phyloP scores from a whole-genome alignment of 2,888 invertebrate genomes.

The Brachypterus glaber region DNA sequence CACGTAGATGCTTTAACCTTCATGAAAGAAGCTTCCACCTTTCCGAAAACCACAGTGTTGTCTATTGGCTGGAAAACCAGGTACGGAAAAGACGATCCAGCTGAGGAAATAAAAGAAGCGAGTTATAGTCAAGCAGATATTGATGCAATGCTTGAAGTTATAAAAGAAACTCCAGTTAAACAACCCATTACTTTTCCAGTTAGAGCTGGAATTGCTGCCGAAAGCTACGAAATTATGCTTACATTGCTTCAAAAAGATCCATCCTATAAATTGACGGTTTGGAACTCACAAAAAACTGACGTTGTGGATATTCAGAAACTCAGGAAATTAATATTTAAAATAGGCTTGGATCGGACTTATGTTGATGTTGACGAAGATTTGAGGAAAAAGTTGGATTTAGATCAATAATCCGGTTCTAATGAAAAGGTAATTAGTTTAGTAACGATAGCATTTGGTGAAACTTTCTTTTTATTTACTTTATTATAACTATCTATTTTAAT shows the following conservation, averaged over 20 bases:
- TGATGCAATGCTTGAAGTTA: slow-evolving; percentile 55
- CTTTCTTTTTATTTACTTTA: no score
- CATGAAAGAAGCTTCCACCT: slow-evolving; percentile 47
- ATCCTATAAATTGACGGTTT: slow-evolving; percentile 60
- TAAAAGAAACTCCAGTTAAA: slow-evolving; percentile 47
- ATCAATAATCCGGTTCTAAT: no score
- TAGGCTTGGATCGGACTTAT: slow-evolving; percentile 61
- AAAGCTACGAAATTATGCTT: slow-evolving; percentile 51
- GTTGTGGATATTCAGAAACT: slow-evolving; percentile 56
- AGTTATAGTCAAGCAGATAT: slow-evolving; percentile 55
- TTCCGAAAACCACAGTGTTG: slow-evolving; percentile 60
- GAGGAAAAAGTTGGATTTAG: slow-evolving; percentile 43
- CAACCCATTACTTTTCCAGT: slow-evolving; percentile 75
- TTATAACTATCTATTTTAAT: no score
- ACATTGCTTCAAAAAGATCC: slow-evolving; percentile 48
- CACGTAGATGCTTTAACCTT: slow-evolving; percentile 61
- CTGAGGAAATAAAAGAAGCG: slow-evolving; percentile 41
- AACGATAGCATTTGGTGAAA: no score
- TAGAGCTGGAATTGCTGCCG: slow-evolving; percentile 58
- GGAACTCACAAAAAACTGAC: slow-evolving; percentile 66
- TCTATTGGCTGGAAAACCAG: slow-evolving; percentile 74
- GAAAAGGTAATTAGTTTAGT: no score
- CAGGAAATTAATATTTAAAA: slow-evolving; percentile 53
- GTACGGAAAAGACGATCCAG: slow-evolving; percentile 30
- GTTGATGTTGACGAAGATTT: slow-evolving; percentile 66